These are phyloP conservation scores for Platichthys stellatus DNA, from an alignment of 2,113 vertebrate species.

Conservation along the genomic window DNA sequence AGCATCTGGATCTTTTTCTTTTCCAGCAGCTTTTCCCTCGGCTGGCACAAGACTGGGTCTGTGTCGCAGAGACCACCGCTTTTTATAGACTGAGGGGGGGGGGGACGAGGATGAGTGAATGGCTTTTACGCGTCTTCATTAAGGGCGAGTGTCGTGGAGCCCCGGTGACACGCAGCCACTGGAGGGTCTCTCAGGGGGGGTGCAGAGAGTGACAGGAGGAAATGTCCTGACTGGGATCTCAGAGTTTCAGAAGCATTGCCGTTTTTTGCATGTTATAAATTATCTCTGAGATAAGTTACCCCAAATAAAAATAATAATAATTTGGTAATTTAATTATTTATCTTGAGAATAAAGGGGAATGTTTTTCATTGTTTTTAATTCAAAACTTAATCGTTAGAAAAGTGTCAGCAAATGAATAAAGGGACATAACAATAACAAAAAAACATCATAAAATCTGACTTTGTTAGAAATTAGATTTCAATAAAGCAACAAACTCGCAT, in stretches of 20 bases:
- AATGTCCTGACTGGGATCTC: conserved; percentile 16
- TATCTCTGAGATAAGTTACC: neutral
- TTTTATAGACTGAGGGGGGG: conserved; percentile 80
- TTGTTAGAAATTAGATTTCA: neutral
- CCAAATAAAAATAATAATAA: neutral
- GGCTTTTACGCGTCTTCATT: conserved; percentile 77
- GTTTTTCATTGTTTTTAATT: too few relatives aligned
- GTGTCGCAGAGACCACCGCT: conserved; percentile 75
- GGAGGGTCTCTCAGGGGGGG: conserved; percentile 53
- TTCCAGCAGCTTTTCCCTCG: conserved; percentile 68
- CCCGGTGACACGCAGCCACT: conserved; percentile 53
- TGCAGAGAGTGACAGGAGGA: conserved; percentile 27
- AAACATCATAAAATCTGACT: conserved; percentile 10
- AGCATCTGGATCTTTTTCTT: conserved; percentile 84
- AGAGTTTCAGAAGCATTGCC: conserved; percentile 17
- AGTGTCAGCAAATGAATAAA: neutral
- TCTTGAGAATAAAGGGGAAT: too few relatives aligned
- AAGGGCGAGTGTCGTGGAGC: conserved; percentile 66
- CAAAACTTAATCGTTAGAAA: neutral
- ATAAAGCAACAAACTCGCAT: conserved; percentile 11
- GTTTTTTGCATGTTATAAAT: neutral
- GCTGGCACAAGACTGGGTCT: conserved; percentile 81
- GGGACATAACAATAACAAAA: neutral
- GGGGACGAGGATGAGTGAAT: conserved; percentile 73
- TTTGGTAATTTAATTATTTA: too few relatives aligned